phyloP scores from a whole-genome alignment of 2,888 invertebrate genomes.

The Apotomis turbidana region DNA sequence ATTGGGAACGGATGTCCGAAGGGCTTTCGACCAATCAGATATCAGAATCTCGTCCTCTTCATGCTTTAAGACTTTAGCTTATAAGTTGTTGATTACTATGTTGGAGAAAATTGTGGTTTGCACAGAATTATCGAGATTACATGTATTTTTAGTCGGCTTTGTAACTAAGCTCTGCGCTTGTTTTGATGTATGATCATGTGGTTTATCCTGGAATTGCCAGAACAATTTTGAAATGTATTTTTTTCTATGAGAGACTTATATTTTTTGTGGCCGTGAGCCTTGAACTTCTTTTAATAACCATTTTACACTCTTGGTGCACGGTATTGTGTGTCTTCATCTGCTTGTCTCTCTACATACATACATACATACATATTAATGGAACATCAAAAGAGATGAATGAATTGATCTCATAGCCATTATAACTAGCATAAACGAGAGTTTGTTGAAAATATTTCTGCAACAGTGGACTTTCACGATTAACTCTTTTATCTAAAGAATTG shows the following conservation, averaged over 20 bases:
- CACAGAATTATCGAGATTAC: slow-evolving; percentile 36
- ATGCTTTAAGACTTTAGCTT: slow-evolving; percentile 14
- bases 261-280: neutral
- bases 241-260: neutral
- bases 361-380: no score
- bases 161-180: slow-evolving; percentile 17
- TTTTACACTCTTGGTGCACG: neutral
- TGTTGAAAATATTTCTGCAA: no score
- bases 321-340: neutral
- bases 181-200: slow-evolving; percentile 20
- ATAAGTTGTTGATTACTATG: slow-evolving; percentile 34
- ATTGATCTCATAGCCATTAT: no score
- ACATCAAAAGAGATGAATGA: no score
- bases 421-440: no score
- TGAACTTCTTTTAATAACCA: neutral
- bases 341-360: neutral
- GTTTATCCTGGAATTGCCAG: slow-evolving; percentile 6
- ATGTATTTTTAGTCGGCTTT: slow-evolving; percentile 32
- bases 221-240: neutral
- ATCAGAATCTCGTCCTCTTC: slow-evolving; percentile 15
- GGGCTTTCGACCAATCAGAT: slow-evolving; percentile 26
- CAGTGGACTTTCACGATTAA: no score
- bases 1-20: slow-evolving; percentile 29
- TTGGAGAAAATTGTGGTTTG: slow-evolving; percentile 35
- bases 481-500: neutral